These are phyloP conservation scores for Neolamprologus sp. DNA, from an alignment of 2,113 vertebrate species.

Conservation along the genomic window DNA sequence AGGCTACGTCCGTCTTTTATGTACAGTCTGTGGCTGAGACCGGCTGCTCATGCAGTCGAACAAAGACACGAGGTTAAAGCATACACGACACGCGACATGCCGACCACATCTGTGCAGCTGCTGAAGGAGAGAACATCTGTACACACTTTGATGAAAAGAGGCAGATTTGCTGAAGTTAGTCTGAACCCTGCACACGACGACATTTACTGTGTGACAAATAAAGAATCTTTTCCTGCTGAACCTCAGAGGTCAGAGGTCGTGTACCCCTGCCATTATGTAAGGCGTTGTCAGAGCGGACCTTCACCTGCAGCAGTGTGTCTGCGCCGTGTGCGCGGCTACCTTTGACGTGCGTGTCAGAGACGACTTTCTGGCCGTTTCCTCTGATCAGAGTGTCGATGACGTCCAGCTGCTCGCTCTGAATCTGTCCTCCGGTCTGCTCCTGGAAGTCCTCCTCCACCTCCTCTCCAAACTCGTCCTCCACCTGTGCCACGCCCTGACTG, in stretches of 20 bases:
- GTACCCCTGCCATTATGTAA: neutral
- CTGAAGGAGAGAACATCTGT: neutral
- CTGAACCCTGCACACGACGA: neutral
- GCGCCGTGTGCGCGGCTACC: neutral
- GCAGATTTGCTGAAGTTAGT: neutral
- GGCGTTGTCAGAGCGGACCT: rapidly evolving
- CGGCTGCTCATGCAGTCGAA: neutral
- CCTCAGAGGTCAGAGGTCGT: neutral
- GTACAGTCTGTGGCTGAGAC: neutral
- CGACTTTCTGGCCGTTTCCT: neutral
- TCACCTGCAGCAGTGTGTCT: neutral
- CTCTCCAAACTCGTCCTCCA: neutral
- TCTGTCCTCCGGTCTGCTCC: constrained; percentile 1
- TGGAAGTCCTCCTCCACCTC: neutral
- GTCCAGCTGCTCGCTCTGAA: constrained; percentile 5
- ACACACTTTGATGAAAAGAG: rapidly evolving
- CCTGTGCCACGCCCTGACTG: neutral
- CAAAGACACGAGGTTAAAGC: neutral
- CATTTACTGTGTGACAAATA: neutral
- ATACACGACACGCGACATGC: neutral
- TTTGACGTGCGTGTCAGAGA: rapidly evolving
- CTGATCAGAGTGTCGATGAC: neutral
- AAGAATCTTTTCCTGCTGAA: neutral
- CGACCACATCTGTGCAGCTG: neutral
- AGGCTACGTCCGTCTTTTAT: neutral